Evolutionary conservation across 1,140 invertebrate genomes (phyloP).

Genomic region (Goniozus legneri): DNA sequence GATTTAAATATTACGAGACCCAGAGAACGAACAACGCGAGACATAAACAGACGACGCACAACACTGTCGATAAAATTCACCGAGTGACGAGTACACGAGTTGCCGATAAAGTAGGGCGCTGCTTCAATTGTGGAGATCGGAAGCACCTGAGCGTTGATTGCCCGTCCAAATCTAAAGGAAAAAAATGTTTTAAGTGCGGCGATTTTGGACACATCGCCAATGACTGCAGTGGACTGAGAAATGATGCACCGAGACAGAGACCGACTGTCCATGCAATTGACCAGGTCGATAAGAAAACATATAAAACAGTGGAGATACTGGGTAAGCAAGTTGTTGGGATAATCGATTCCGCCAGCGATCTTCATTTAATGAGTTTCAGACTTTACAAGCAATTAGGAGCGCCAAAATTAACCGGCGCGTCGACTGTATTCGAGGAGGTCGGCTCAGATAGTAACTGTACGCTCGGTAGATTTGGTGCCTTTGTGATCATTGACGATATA

Average conservation of each 20-base stretch:
- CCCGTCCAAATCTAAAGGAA: slow-evolving; percentile 6
- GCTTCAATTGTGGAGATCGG: slow-evolving; percentile 10
- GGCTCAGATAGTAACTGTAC: not conserved
- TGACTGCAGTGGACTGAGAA: not conserved
- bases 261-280: not conserved
- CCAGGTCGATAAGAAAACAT: not conserved
- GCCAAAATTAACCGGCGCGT: not conserved
- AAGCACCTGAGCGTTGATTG: slow-evolving; percentile 10
- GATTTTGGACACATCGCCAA: slow-evolving; percentile 10
- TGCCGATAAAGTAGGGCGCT: not conserved
- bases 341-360: not conserved
- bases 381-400: not conserved
- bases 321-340: not conserved
- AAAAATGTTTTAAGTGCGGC: slow-evolving; percentile 11
- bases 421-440: not conserved
- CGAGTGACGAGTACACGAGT: not conserved
- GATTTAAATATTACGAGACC: not conserved
- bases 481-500: not conserved
- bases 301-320: not conserved
- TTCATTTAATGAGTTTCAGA: not conserved
- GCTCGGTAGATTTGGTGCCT: not conserved
- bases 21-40: not conserved
- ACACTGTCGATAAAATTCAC: not conserved
- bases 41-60: not conserved
- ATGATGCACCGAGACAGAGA: not conserved